phyloP scores from a whole-genome alignment of 1,140 invertebrate species.

The Zaprionus africanus region DNA sequence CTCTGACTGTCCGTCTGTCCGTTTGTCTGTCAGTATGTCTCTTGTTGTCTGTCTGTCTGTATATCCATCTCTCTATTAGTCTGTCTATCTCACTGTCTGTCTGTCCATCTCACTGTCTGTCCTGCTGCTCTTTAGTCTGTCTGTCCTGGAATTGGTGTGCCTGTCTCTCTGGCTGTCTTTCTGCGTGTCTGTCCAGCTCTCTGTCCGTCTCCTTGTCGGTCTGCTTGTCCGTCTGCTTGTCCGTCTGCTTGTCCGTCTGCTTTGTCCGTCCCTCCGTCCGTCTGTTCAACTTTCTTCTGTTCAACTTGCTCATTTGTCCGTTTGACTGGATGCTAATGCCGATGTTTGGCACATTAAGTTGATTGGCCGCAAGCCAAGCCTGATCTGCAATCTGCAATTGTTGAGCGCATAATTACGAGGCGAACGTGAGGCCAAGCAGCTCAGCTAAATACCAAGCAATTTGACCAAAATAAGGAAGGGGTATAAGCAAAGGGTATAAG shows the following conservation, averaged over 20 bases:
- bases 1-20: too few species aligned
- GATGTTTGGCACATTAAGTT: constrained; percentile 78
- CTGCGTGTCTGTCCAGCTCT: constrained; percentile 5
- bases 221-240: constrained; percentile 29
- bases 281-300: constrained; percentile 20
- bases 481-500: too few species aligned
- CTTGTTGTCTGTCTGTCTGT: too few species aligned
- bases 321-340: constrained; percentile 64
- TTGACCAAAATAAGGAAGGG: constrained; percentile 14
- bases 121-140: too few species aligned
- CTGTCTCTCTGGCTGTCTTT: too few species aligned
- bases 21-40: too few species aligned
- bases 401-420: constrained; percentile 70
- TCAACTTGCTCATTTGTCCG: not conserved
- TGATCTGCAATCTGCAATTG: constrained; percentile 57
- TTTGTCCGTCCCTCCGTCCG: not conserved
- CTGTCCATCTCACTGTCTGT: too few species aligned
- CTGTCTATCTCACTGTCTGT: too few species aligned
- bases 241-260: constrained; percentile 5
- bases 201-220: constrained; percentile 14
- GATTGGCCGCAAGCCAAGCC: constrained; percentile 70
- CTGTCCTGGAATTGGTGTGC: too few species aligned
- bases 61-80: too few species aligned
- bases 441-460: constrained; percentile 74
- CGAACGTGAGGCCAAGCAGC: constrained; percentile 65